phyloP scores from a whole-genome alignment of 2,797 vertebrate species.

The Amblyopsis hoosieri region DNA sequence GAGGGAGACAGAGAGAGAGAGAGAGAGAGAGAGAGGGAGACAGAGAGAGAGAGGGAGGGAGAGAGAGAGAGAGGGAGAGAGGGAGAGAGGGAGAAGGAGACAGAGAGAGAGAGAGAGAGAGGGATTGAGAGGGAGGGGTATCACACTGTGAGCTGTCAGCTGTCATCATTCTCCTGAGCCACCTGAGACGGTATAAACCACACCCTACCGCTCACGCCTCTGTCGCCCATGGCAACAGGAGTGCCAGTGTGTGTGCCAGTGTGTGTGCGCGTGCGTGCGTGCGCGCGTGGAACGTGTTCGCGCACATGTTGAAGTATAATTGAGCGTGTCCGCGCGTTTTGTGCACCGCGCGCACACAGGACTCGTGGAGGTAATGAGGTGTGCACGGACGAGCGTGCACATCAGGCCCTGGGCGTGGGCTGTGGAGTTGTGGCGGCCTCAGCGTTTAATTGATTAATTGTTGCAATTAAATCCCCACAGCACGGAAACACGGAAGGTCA shows the following conservation, averaged over 20 bases:
- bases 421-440: constrained; percentile 70
- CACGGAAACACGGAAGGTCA: constrained; percentile 69
- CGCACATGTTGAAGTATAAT: background rate
- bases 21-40: too few relatives aligned
- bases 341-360: constrained; percentile 25
- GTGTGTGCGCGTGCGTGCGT: constrained; percentile 18
- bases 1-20: too few relatives aligned
- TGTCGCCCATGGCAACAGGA: constrained; percentile 76
- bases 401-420: constrained; percentile 54
- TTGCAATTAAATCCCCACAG: constrained; percentile 75
- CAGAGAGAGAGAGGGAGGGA: too few relatives aligned
- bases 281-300: background rate
- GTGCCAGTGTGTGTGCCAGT: constrained; percentile 2
- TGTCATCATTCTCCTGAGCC: constrained; percentile 78
- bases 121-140: constrained; percentile 30
- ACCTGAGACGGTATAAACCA: constrained; percentile 79
- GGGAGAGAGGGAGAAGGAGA: constrained; percentile 7
- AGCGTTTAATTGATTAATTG: constrained; percentile 85
- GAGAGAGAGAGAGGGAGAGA: constrained; percentile 26
- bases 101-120: constrained; percentile 19
- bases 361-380: constrained; percentile 68
- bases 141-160: constrained; percentile 76
- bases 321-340: background rate
- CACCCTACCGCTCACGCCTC: constrained; percentile 73
- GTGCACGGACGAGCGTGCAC: constrained; percentile 54